phyloP scores from a whole-genome alignment of 30 jellyfish, hydroid and myxozoan genomes.

The Pelagia noctiluca region DNA sequence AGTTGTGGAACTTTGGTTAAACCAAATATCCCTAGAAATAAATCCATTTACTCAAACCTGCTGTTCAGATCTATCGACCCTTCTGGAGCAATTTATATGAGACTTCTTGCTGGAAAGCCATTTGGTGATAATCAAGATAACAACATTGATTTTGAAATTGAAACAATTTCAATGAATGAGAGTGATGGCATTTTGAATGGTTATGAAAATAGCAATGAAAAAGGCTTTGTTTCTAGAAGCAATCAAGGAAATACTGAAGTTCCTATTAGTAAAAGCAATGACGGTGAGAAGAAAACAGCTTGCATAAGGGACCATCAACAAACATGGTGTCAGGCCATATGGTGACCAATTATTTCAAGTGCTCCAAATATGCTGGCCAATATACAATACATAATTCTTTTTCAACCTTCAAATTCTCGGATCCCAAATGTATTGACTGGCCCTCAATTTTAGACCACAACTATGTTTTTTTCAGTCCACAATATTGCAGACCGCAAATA shows the following conservation, averaged over 20 bases:
- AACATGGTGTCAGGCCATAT: constrained; percentile 6
- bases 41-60: constrained; percentile 4
- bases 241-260: constrained; percentile 2
- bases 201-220: background rate
- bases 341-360: background rate
- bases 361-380: constrained; percentile 5
- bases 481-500: no score
- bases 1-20: background rate
- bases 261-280: background rate
- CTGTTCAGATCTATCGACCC: constrained; percentile 37
- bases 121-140: background rate
- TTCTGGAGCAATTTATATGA: constrained; percentile 12
- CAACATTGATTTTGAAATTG: constrained; percentile 1
- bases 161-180: background rate
- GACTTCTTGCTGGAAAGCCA: constrained; percentile 14
- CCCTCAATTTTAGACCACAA: constrained; percentile 1
- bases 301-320: constrained; percentile 4
- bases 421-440: constrained; percentile 1
- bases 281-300: constrained; percentile 2
- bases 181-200: constrained; percentile 5
- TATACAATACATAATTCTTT: background rate
- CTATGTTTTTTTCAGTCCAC: no score
- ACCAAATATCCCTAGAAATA: constrained; percentile 20
- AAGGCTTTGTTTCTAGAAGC: constrained; percentile 1
- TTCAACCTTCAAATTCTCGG: no score